Evolutionary conservation across 2,888 invertebrate genomes (phyloP), one percentile per base, ranked within the genome.

Genomic region (Villa cingulata): DNA sequence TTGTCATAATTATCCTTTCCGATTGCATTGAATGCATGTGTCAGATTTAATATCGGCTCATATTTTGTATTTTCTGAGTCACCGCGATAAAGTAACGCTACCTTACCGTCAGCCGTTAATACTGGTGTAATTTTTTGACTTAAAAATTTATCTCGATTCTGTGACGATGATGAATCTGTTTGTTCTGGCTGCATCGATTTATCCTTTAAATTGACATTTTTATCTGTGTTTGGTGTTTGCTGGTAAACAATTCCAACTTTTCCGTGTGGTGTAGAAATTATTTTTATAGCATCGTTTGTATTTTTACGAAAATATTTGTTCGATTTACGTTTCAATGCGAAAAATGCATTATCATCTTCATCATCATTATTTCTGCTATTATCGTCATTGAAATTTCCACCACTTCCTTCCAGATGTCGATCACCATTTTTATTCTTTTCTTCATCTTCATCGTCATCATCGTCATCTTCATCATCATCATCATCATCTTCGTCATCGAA

Each of bases 91-190:
- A 71, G 64, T 58, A 71, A 62, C 52, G 70, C 71, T 59, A 71
- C 70, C 62, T 70, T 71, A 59, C 71, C 71, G 64, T 71, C 71
- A 55, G 70, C 62, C 53, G 70, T 71, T 58, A 71, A 60, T 48
- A 71, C 71, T 36, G 71, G 70, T 52, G 70, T 69, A 52, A 71
- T 70, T 63, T 70, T 70, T 43, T 66, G 65, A 61, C 66, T 65
- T 56, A 62, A 62, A 56, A 64, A 62, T 57, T 64, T 61, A 57
- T 37, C 18, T 41, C 39, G 44, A n/a, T 14, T 19, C 38, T 20
- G 17, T 32, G 38, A 29, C 38, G 29, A 41, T 32, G 32, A 43
- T 18, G 37, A 37, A 48, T 63, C 65, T 57, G 62, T 64, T 53
- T 66, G 64, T 49, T 67, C 64, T 20, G 65, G 65, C 27, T 65